These are phyloP conservation scores for Coptodon rendalli DNA, from an alignment of 2,113 vertebrate genomes.

Conservation along the genomic window DNA sequence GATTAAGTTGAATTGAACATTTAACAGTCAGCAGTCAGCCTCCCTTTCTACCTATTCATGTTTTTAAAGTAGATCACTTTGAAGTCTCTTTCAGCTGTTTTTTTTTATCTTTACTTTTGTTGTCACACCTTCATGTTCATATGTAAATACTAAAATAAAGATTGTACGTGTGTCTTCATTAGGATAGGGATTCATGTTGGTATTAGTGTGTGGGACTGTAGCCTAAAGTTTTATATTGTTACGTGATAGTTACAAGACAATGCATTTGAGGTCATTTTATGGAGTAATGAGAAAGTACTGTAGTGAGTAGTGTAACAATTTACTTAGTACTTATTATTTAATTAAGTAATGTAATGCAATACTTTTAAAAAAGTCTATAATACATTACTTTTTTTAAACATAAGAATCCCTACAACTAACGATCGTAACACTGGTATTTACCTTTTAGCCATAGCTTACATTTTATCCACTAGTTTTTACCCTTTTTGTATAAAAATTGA, in stretches of 20 bases:
- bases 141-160: neutral
- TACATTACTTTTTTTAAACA: too few relatives aligned
- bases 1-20: too few relatives aligned
- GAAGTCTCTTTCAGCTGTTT: too few relatives aligned
- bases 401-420: too few relatives aligned
- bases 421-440: too few relatives aligned
- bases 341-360: too few relatives aligned
- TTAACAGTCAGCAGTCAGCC: too few relatives aligned
- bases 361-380: too few relatives aligned
- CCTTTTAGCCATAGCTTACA: neutral
- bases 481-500: neutral
- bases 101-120: neutral
- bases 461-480: neutral
- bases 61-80: too few relatives aligned
- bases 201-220: neutral
- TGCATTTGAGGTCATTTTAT: neutral
- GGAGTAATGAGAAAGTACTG: neutral
- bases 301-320: neutral
- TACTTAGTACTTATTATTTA: neutral
- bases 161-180: neutral
- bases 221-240: neutral
- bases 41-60: too few relatives aligned
- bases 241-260: neutral
- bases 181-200: neutral
- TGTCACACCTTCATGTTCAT: neutral